Conservation (phyloP, 2,113 vertebrate genomes). For the Corythaixoides concolor region DNA sequence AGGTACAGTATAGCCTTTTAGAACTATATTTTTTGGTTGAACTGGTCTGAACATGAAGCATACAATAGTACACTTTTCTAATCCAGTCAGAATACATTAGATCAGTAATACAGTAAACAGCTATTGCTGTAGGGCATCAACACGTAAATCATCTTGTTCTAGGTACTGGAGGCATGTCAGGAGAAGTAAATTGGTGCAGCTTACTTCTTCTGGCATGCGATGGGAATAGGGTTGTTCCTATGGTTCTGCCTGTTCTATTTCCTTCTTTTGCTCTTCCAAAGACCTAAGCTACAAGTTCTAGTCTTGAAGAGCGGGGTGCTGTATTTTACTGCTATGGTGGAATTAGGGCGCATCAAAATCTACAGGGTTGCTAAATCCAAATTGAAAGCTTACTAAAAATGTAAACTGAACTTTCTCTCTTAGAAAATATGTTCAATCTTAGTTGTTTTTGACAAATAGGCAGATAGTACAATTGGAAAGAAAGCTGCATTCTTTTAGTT, state of each 20-base stretch:
- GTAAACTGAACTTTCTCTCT: background rate
- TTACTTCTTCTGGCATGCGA: background rate
- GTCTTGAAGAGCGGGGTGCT: background rate
- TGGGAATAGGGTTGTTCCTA: background rate
- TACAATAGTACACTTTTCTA: background rate
- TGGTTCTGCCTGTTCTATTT: background rate
- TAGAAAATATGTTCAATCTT: background rate
- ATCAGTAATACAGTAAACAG: background rate
- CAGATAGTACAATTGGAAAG: background rate
- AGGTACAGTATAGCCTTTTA: constrained; percentile 34
- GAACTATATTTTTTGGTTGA: constrained; percentile 37
- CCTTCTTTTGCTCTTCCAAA: background rate
- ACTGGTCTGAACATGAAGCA: constrained; percentile 1
- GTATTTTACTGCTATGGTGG: background rate
- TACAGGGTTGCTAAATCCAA: background rate
- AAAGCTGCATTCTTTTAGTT: background rate
- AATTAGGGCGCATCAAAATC: background rate
- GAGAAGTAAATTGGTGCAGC: background rate
- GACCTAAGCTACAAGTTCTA: background rate
- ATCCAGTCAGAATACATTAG: background rate
- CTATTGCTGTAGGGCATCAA: background rate
- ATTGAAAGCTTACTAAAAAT: background rate
- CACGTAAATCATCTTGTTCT: background rate
- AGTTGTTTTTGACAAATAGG: background rate
- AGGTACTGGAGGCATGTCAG: background rate